phyloP scores from a whole-genome alignment of 2,888 invertebrate genomes.

The Parasteatoda lunata region DNA sequence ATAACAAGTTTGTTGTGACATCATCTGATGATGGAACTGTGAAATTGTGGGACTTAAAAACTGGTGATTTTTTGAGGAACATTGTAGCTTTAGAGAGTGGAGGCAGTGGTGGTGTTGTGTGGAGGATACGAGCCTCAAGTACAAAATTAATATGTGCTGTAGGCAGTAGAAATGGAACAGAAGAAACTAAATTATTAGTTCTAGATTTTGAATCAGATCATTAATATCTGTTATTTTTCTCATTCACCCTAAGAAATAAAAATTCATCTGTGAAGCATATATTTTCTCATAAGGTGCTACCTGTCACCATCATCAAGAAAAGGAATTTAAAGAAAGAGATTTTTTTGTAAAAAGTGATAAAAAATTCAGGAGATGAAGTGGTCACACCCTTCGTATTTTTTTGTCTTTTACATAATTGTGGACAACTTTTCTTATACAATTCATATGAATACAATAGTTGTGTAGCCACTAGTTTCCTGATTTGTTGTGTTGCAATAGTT shows the following conservation, averaged over 20 bases:
- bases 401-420: constrained; percentile 30
- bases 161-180: constrained; percentile 98
- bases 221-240: constrained; percentile 47
- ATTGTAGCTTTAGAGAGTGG: constrained; percentile 94
- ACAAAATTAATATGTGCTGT: constrained; percentile 99
- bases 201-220: constrained; percentile 91
- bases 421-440: constrained; percentile 30
- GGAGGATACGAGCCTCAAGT: constrained; percentile 96
- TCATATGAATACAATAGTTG: constrained; percentile 31
- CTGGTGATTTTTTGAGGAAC: constrained; percentile 95
- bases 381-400: constrained; percentile 22
- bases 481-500: constrained; percentile 58
- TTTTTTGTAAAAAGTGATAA: constrained; percentile 1
- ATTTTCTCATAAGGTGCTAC: constrained; percentile 55
- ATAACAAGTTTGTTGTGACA: constrained; percentile 97
- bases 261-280: constrained; percentile 18
- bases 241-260: constrained; percentile 18
- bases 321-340: constrained; percentile 3
- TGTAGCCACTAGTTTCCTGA: constrained; percentile 51
- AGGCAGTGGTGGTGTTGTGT: constrained; percentile 98
- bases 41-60: constrained; percentile 98
- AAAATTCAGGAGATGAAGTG: constrained; percentile 37
- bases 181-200: constrained; percentile 98
- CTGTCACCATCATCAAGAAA: constrained; percentile 34
- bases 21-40: constrained; percentile 99